Evolutionary conservation across 2,797 vertebrate species (phyloP).

Genomic region (Tachyglossus aculeatus): DNA sequence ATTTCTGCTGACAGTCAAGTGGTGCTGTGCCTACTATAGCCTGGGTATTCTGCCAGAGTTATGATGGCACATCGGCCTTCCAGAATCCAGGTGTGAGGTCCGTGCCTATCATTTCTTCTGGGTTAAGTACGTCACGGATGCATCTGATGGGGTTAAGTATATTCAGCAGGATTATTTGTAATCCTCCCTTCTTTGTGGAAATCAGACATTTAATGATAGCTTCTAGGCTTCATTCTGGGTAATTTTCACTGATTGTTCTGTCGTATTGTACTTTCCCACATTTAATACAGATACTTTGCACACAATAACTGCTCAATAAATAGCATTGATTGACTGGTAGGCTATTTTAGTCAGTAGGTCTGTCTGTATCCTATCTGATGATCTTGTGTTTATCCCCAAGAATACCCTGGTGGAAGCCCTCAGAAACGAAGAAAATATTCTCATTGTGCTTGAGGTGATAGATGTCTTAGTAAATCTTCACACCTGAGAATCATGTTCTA

Average conservation of each 20-base stretch:
- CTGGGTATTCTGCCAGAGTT: neutral
- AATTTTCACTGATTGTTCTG: too few species aligned
- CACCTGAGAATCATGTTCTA: slow-evolving; percentile 1
- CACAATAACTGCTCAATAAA: too few species aligned
- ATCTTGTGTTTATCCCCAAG: too few species aligned
- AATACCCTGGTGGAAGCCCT: neutral
- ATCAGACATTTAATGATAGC: too few species aligned
- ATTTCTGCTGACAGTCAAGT: neutral
- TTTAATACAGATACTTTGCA: too few species aligned
- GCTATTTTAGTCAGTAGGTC: too few species aligned
- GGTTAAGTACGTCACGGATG: neutral
- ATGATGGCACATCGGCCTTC: neutral
- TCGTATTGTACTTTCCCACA: too few species aligned
- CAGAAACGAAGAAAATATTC: neutral
- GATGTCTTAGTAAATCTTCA: neutral
- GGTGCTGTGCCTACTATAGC: neutral
- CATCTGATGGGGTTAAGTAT: neutral
- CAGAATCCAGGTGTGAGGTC: neutral
- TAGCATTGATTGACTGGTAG: too few species aligned
- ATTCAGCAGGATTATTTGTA: neutral
- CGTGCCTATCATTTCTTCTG: neutral
- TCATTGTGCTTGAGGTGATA: neutral
- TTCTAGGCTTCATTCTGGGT: too few species aligned
- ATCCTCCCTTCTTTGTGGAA: neutral
- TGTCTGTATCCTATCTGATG: too few species aligned